These are phyloP conservation scores for Eulemur rubriventer DNA, from an alignment of 2,797 vertebrate species.

Conservation along the genomic window DNA sequence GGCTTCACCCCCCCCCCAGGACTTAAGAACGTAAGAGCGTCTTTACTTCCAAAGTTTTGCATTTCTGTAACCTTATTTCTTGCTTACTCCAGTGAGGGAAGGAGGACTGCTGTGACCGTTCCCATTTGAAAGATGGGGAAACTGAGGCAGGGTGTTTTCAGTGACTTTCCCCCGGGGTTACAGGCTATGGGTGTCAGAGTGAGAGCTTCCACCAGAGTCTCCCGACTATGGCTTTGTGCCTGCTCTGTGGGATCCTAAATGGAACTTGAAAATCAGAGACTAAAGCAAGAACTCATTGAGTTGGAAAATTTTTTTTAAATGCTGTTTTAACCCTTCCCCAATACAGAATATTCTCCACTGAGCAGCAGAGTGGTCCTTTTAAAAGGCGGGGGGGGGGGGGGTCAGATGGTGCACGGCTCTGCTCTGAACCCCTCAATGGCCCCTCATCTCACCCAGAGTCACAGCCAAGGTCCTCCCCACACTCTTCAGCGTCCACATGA, in stretches of 20 bases:
- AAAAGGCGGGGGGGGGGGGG: neutral
- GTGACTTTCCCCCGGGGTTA: accelerated
- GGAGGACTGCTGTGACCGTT: neutral
- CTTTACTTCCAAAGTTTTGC: neutral
- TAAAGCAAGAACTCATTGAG: neutral
- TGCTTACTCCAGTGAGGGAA: neutral
- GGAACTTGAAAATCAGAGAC: neutral
- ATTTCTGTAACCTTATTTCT: neutral
- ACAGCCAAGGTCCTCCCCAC: accelerated
- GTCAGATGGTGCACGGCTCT: neutral
- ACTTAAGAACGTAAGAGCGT: neutral
- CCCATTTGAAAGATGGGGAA: neutral
- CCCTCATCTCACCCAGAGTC: neutral
- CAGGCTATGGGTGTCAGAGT: neutral
- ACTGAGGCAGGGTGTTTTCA: neutral
- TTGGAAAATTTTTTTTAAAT: neutral
- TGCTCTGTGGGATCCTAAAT: neutral
- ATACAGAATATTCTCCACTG: neutral
- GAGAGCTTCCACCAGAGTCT: neutral
- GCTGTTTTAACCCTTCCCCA: neutral
- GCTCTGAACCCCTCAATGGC: neutral
- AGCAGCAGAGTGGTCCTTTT: neutral
- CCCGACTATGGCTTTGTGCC: neutral
- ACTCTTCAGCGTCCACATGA: accelerated
- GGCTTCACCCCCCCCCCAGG: neutral